These are phyloP conservation scores for Scylla paramamosain DNA, from an alignment of 1,140 invertebrate genomes.

Conservation along the genomic window DNA sequence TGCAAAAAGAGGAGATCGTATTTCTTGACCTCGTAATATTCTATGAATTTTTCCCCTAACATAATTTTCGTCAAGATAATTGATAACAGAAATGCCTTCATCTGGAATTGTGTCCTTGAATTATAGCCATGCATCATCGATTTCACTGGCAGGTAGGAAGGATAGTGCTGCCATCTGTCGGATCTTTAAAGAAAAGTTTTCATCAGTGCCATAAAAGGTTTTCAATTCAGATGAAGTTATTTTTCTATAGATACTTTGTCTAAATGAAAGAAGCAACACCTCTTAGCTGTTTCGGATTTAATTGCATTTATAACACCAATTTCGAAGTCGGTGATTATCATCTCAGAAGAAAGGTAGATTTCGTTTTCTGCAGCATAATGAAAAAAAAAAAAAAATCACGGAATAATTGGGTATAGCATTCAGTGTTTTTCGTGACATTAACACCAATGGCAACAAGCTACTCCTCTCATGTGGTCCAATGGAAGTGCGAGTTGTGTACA, in stretches of 20 bases:
- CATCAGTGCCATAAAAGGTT: not conserved
- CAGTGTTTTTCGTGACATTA: too few relatives aligned
- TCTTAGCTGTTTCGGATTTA: conserved; percentile 35
- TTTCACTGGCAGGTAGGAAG: too few relatives aligned
- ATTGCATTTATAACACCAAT: too few relatives aligned
- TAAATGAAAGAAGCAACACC: conserved; percentile 35
- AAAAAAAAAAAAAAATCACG: conserved; percentile 38
- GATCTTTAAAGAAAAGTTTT: conserved; percentile 41
- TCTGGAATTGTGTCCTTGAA: not conserved
- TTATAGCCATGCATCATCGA: not conserved
- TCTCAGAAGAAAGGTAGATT: too few relatives aligned
- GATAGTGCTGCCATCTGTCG: conserved; percentile 45
- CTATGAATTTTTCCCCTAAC: conserved; percentile 28
- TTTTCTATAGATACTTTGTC: conserved; percentile 54
- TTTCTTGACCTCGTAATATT: conserved; percentile 45
- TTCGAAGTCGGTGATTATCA: conserved; percentile 42
- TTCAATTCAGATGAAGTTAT: conserved; percentile 38
- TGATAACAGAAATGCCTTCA: too few relatives aligned
- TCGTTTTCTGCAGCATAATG: conserved; percentile 43
- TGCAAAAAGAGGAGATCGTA: too few relatives aligned
- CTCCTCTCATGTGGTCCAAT: not conserved
- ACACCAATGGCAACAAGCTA: too few relatives aligned
- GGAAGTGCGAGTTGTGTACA: conserved; percentile 32
- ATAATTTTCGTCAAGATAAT: conserved; percentile 15
- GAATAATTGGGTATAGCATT: not conserved